Base-by-base conservation (phyloP, 2,888 invertebrate species). In the Magallana nippona region DNA sequence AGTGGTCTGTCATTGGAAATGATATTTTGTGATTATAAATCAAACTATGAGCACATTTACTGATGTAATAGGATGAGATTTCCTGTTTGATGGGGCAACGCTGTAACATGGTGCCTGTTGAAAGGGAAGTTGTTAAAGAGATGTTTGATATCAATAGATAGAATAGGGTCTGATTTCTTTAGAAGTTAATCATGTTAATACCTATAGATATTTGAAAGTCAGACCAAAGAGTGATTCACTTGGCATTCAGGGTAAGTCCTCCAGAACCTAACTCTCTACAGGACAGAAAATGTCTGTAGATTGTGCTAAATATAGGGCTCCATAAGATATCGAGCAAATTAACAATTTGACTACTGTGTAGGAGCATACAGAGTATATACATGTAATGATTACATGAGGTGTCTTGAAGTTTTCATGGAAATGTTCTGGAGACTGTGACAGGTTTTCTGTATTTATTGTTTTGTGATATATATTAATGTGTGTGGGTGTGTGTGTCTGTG, bases 321-420 rank as follows among this genome's bases (percentile, higher is more conserved):
- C 8, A 44, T 44, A 44, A 44, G 2, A 71, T 32, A 15, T 32
- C 22, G 32, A 71, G 15, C 11, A 27, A 27, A 22, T 13, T 10
- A 15, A n/a, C n/a, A 8, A 2, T 13, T 32, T 32, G 32, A 2
- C 27, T 2, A 5, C 27, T 13, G 11, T 22, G 22, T 22, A 27
- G 5, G 10, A 27, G 71, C 10, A 27, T 63, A 22, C 8, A 27
- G 2, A 22, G 71, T 44, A 44, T 8, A 44, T 44, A 44, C 44
- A 44, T 44, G 44, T 44, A 8, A 44, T 44, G 44, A 44, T 44
- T 44, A 44, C 44, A 8, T 8, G 44, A 44, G 44, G 44, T 8
- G 44, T 71, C 27, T 27, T 13, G 71, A 71, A 71, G 71, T 71
- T 71, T 71, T 71, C 71, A 71, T 71, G 71, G 71, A 71, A 71